Base-by-base conservation (phyloP, 2,113 vertebrate genomes). In the Petrocephalus microphthalmus region DNA sequence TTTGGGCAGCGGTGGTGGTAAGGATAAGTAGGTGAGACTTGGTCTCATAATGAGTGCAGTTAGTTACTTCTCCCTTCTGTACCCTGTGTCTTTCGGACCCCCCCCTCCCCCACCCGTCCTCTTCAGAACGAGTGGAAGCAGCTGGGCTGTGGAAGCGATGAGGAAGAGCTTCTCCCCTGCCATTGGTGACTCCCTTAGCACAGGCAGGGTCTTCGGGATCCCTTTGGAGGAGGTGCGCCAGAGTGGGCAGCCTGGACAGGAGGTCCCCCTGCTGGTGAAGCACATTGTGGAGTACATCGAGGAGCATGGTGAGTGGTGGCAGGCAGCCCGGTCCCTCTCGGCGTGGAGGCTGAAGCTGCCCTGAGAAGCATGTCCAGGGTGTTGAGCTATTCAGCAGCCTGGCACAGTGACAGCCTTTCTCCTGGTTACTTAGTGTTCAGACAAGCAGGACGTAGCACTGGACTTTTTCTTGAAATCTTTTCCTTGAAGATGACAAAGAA, bases 91-190 rank as follows among this genome's bases (percentile, higher is more conserved):
- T 71, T 71, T 71, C 15, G 29, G 20, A 82, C 11, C 37, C 85
- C 33, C 29, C 84, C 1, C 3, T n/a, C n/a, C n/a, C n/a, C n/a
- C n/a, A 25, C 7, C 88, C 56, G 51, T 11, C 64, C 5, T 81
- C 20, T 88, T 7, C 89, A 95, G 95, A 96, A 95, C 97, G 96
- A 96, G 96, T 96, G 92, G 52, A 97, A 96, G 97, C 95, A 96
- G 96, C 96, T 96, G 95, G 96, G 96, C 96, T 96, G 97, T 97
- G 97, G 95, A 96, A 98, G 98, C 97, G 97, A 99, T 99, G 98
- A 99, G 98, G 97, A 99, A 99, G 97, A 98, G 97, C 93, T 97
- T 97, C 96, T 98, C 97, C 95, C 96, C 96, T 96, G 97, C 97
- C 95, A 97, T 97, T 96, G 97, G 96, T 90, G 98, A 98, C 96